Evolutionary conservation across 2,113 vertebrate species (phyloP), one percentile per base, ranked within the genome.

Genomic region (Plotosus lineatus): DNA sequence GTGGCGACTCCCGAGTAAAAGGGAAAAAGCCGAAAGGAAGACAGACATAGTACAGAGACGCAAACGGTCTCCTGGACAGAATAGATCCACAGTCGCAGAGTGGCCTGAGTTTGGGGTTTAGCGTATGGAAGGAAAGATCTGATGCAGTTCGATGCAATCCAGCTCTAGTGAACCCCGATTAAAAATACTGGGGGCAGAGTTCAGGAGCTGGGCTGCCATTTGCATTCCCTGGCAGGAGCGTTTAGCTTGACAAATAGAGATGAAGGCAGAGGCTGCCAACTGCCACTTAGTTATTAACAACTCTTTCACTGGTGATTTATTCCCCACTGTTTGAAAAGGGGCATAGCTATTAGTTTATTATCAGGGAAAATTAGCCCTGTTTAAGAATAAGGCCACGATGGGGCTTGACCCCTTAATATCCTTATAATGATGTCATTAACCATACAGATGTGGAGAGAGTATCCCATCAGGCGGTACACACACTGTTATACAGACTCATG

Each of bases 381-480:
- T 98, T 97, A 97, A 97, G 95, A 92, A 90, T 94, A 95, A 94
- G 96, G 95, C 95, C 94, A 91, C 80, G 92, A 89, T 95, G 95
- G 90, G 88, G 94, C 91, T 89, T 97, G 98, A 99, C 97, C 97
- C 91, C 94, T 95, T 99, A 99, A 99, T 99, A 96, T 96, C 90
- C 95, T 97, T 97, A 93, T 99, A 99, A 99, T 97, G 96, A 98
- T 61, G 93, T 93, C 94, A 97, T 99, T 98, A 97, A 97, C 93
- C 93, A 97, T 93, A 92, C 92, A 92, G 87, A 94, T 94, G 94
- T 94, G 92, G 92, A 95, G 95, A 92, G 91, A 90, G 88, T 92
- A 92, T 81, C 88, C 91, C 88, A 77, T 87, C 83, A 89, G 85
- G 90, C 86, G 66, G 82, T 80, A 85, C 86, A 86, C 65, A 75